Evolutionary conservation across 2,113 vertebrate genomes (phyloP).

Genomic region (Hippocampus mohnikei): DNA sequence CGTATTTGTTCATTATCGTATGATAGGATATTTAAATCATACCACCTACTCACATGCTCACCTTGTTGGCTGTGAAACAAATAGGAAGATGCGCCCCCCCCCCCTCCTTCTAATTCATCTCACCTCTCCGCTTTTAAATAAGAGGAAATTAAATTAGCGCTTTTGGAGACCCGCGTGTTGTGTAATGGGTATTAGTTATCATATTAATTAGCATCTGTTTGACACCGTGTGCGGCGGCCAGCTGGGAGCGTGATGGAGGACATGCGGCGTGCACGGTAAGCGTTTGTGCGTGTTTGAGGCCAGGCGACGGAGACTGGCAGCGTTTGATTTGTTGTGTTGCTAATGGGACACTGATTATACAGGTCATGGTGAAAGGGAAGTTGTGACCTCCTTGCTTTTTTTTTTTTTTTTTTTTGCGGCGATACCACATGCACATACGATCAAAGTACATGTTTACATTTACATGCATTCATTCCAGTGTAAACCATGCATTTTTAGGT

Average conservation of each 20-base stretch:
- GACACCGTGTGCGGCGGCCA: conserved; percentile 91
- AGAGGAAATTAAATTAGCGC: conserved; percentile 46
- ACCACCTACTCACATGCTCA: neutral
- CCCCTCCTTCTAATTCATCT: conserved; percentile 25
- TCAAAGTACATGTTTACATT: conserved; percentile 5
- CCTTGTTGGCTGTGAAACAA: neutral
- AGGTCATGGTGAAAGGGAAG: conserved; percentile 99
- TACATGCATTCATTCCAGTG: conserved; percentile 16
- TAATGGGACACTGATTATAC: conserved; percentile 99
- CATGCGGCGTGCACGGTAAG: conserved; percentile 45
- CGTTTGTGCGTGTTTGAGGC: conserved; percentile 20
- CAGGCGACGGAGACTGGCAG: conserved; percentile 85
- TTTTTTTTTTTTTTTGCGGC: conserved; percentile 58
- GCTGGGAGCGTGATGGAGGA: conserved; percentile 81
- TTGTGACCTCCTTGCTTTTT: conserved; percentile 32
- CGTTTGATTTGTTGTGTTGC: conserved; percentile 99
- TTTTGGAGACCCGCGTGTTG: conserved; percentile 79
- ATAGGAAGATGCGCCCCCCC: neutral
- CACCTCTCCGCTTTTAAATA: conserved; percentile 40
- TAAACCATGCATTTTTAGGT: neutral
- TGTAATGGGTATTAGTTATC: conserved; percentile 97
- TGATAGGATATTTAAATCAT: neutral
- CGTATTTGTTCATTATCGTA: neutral
- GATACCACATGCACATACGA: conserved; percentile 67
- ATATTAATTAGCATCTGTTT: conserved; percentile 99